Base-by-base conservation (phyloP, 1,140 invertebrate species). In the Dufourea novaeangliae region DNA sequence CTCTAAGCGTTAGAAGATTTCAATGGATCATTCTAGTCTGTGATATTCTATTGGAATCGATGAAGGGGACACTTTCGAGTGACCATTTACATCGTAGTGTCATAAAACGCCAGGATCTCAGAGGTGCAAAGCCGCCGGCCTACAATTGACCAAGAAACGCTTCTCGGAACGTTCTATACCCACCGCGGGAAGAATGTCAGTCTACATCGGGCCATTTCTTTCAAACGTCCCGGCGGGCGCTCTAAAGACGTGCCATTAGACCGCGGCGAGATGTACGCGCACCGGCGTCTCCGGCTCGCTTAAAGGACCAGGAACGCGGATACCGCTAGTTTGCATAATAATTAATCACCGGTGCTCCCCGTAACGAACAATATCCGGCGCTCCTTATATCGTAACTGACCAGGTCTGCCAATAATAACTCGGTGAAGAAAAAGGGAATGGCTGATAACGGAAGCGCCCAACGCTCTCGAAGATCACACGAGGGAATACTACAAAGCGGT, bases 241-340 rank as follows among this genome's bases (percentile, higher is more conserved):
- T 57, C 63, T 75, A 68, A 68, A 68, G 73, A 57, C 39, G 25
- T 5, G 63, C 52, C 73, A 59, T 75, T 75, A 68, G 37, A 17
- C 25, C 25, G 29, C 39, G 22, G 29, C 39, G 66, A 34, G 64
- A 50, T 12, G 39, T 59, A 25, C 8, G 29, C 56, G 41, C 39
- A 32, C 39, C 66, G 70, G 75, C 66, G 71, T 71, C 71, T 52
- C 11, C 54, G 68, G 71, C 56, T 41, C 56, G 66, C 44, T 66
- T 70, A 77, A 84, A 72, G 78, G 82, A 70, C 82, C 70, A 77
- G 67, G 67, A 83, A 84, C 78, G 67, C 73, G 69, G 74, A 80
- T 88, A 86, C 84, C 84, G 80, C 88, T 88, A 84, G 75, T 90
- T 90, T 88, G 87, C 87, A 89, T 91, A 88, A 90, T 90, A 90